Base-by-base conservation (phyloP, 2,113 vertebrate species). In the Misgurnus mizolepis region DNA sequence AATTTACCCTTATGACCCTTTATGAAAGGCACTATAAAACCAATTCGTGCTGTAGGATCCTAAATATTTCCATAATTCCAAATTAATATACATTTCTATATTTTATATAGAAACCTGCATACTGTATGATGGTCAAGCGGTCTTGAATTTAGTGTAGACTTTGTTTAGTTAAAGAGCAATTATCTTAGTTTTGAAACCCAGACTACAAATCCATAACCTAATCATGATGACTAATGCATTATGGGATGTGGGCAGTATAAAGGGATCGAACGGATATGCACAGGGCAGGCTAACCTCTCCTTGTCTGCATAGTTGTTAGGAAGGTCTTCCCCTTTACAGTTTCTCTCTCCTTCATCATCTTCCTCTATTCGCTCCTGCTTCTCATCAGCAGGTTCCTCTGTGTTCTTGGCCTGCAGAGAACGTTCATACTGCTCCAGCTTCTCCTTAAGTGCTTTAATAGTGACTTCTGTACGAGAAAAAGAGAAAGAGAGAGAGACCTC, bases 391-490 rank as follows among this genome's bases (percentile, higher is more conserved):
- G 60, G 58, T 62, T 75, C 73, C 43, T 75, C 73, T 64, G 73
- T 75, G 41, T 64, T 64, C 58, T 75, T 75, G 73, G 14, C 60
- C 73, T n/a, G 73, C 60, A 95, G 88, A 69, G 93, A 93, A 92
- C 93, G 93, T 72, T 96, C 94, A 87, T 95, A 96, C 88, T 95
- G 93, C 90, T 94, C 93, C 91, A 96, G 93, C 90, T 96, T 95
- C 89, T 96, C 95, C 89, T 94, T 96, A 93, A 96, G 94, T 93
- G 94, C 94, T 94, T 96, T 95, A 92, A 96, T 96, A 83, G 95
- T 96, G 89, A 95, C 94, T 90, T 96, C 95, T 96, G 84, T 78
- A 86, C 84, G 39, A 69, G 86, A 80, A 80, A 79, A 7, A 86
- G 82, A 71, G 82, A 90, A 65, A 87, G 14, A 72, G 5, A 68